Conservation (phyloP, 2,113 vertebrate species). For the Baryphthengus martii region DNA sequence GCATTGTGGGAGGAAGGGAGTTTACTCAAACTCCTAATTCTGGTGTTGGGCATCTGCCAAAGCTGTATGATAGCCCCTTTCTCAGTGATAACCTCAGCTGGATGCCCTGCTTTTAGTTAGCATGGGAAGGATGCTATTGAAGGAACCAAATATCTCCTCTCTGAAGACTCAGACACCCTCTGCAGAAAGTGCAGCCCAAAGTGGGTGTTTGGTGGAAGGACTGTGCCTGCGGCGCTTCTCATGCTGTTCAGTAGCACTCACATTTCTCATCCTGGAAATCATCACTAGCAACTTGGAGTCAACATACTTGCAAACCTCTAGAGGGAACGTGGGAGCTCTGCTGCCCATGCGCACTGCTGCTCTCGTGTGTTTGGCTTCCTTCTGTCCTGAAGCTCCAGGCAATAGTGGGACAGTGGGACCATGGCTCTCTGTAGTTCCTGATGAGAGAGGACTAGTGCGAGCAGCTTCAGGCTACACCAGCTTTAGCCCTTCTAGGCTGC, state of each 20-base stretch:
- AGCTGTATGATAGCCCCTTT: background rate
- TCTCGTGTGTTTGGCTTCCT: background rate
- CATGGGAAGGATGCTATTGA: background rate
- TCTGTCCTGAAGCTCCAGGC: background rate
- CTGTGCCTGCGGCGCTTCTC: background rate
- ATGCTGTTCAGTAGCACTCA: background rate
- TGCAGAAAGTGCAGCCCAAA: background rate
- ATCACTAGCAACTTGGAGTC: constrained; percentile 29
- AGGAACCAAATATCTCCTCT: background rate
- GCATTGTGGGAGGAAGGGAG: rapidly evolving
- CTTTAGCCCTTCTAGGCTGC: background rate
- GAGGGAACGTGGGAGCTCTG: background rate
- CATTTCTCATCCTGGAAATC: constrained; percentile 25
- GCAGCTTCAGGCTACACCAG: background rate
- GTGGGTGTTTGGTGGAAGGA: background rate
- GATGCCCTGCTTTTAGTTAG: background rate
- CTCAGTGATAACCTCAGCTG: background rate
- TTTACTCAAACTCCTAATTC: background rate
- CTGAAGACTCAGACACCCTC: background rate
- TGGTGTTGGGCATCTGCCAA: background rate
- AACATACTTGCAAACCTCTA: background rate
- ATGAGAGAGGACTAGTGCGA: rapidly evolving
- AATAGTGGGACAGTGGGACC: background rate
- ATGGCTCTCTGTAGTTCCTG: background rate
- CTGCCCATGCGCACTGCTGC: background rate